phyloP scores from a whole-genome alignment of 2,888 invertebrate species.

The Oxystoma pomonae region DNA sequence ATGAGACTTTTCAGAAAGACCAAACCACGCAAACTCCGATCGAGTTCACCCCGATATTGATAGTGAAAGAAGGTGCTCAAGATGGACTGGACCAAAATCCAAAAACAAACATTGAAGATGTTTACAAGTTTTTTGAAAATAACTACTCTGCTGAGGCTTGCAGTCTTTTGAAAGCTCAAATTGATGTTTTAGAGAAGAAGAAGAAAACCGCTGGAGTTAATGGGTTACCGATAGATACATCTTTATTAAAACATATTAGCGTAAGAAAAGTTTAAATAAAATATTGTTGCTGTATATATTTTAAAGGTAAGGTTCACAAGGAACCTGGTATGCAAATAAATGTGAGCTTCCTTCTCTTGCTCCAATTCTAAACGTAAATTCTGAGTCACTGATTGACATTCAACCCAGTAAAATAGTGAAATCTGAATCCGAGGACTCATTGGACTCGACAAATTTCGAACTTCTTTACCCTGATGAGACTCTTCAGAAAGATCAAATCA shows the following conservation, averaged over 20 bases:
- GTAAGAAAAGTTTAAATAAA: too few relatives aligned
- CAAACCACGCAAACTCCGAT: not conserved
- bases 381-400: too few relatives aligned
- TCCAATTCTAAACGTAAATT: not conserved
- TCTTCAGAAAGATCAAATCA: not conserved
- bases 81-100: not conserved
- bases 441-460: not conserved
- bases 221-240: too few relatives aligned
- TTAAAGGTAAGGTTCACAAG: too few relatives aligned
- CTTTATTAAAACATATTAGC: too few relatives aligned
- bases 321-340: too few relatives aligned
- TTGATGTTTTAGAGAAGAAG: not conserved
- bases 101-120: not conserved
- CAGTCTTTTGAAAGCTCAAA: not conserved
- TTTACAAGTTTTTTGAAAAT: not conserved
- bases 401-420: too few relatives aligned
- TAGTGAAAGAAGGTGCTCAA: not conserved
- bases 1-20: not conserved
- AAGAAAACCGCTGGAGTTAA: too few relatives aligned
- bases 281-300: too few relatives aligned
- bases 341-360: not conserved
- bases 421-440: not conserved
- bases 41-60: not conserved
- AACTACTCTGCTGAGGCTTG: not conserved
- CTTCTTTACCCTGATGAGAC: not conserved